Base-by-base conservation (phyloP, 1,140 invertebrate genomes). In the Heliconius nattereri region DNA sequence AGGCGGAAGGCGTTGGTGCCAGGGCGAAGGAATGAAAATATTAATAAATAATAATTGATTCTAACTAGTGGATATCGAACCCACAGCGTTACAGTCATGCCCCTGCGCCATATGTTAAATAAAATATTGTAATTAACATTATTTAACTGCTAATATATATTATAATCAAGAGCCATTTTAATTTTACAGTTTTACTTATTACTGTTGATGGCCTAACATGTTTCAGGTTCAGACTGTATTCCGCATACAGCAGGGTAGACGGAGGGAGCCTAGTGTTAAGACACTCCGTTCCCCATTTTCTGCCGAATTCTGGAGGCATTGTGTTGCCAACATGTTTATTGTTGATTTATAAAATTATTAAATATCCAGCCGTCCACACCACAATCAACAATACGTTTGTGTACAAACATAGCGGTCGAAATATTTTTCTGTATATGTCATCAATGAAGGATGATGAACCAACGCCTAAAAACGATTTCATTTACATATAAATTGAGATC, bases 361-460 rank as follows among this genome's bases (percentile, higher is more conserved):
- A 66, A 66, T 29, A 66, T 2, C 9, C 13, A 16, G 60, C 60
- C 23, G 7, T 3, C 23, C 1, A 66, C n/a, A 60, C n/a, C 54
- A 60, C 54, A 13, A 60, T 23, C 26, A 49, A 78, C 81, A 79
- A 82, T 77, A 71, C 75, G n/a, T n/a, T 75, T 81, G 81, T 74
- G 57, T 79, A 74, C 40, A 82, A 77, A 82, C 45, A 79, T 20
- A 23, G 23, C 45, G 9, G 11, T n/a, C 29, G 45, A 52, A 66
- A 78, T 82, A 74, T 79, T 76, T 79, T 73, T 76, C 52, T 72
- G 11, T 71, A 19, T 79, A 72, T 75, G 66, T 79, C 81, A 82
- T 78, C 74, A 70, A 16, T 66, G 60, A 66, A 66, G 11, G 23
- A 16, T 66, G 11, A 26, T 29, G 9, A 66, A 66, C 23, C 7